These are phyloP conservation scores for Stegana nigrithorax DNA, from an alignment of 2,888 invertebrate species.

Conservation along the genomic window DNA sequence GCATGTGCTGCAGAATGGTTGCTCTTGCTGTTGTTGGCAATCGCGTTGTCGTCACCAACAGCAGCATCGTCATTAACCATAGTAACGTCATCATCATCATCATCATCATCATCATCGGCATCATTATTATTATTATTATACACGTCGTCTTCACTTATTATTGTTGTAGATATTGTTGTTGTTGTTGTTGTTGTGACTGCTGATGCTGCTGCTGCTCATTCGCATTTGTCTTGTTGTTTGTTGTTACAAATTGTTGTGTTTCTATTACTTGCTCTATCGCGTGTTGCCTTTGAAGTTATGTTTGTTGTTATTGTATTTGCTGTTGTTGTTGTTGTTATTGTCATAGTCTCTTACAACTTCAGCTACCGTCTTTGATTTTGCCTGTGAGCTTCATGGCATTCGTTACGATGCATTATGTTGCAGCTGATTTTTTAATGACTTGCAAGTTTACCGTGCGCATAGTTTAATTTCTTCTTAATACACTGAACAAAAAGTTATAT, in stretches of 20 bases:
- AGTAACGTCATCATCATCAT: no score
- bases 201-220: neutral
- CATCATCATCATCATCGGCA: neutral
- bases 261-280: constrained; percentile 19
- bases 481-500: no score
- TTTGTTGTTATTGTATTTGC: constrained; percentile 8
- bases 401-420: no score
- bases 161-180: constrained; percentile 2
- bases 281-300: constrained; percentile 24
- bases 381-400: neutral
- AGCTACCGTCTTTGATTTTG: neutral
- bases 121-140: no score
- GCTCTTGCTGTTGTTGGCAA: neutral
- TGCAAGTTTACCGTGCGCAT: no score
- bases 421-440: no score
- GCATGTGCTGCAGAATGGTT: no score
- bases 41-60: neutral
- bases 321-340: neutral
- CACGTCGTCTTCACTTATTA: no score
- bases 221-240: neutral
- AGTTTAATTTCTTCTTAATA: no score
- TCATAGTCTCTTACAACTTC: neutral
- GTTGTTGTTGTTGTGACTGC: neutral
- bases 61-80: no score
- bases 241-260: constrained; percentile 6